A percentile compares a stretch with the other conserved stretches of the same genome.
Evolutionary conservation across 2,113 vertebrate species (phyloP).

Genomic region (Chrysochloris asiatica): DNA sequence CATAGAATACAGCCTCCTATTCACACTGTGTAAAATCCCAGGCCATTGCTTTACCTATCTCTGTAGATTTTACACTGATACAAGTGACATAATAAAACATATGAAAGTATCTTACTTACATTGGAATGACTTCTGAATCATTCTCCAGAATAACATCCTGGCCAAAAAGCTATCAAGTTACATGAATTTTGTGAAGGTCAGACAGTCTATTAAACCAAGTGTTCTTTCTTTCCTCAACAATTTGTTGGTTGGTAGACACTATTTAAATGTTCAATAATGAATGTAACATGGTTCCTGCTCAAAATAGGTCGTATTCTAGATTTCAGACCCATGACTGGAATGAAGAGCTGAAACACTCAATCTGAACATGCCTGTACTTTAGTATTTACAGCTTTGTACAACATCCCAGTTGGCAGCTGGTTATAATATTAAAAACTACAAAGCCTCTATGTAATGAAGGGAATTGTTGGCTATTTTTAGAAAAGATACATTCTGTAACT

Average conservation of each 20-base stretch:
- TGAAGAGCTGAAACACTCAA: not conserved
- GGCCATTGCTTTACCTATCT: not conserved
- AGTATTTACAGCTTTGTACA: not conserved
- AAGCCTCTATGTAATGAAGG: not conserved
- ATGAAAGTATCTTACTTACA: not conserved
- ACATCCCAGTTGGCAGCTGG: not conserved
- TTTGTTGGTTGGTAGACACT: not conserved
- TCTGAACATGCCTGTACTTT: not conserved
- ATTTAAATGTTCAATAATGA: not conserved
- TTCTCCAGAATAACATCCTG: not conserved
- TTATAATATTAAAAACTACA: not conserved
- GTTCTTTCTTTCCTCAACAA: not conserved
- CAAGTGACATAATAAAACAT: no score
- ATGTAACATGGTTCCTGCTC: not conserved
- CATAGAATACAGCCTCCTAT: fast-evolving
- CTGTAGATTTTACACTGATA: not conserved
- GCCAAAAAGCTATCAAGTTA: not conserved
- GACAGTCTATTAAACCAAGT: not conserved
- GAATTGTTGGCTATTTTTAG: not conserved
- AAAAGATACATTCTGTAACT: not conserved
- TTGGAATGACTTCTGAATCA: not conserved
- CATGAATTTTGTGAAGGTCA: not conserved
- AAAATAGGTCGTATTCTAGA: no score
- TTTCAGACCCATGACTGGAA: not conserved
- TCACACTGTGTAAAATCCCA: no score